Evolutionary conservation across 2,113 vertebrate species (phyloP).

Genomic region (Chelonoidis abingdonii): DNA sequence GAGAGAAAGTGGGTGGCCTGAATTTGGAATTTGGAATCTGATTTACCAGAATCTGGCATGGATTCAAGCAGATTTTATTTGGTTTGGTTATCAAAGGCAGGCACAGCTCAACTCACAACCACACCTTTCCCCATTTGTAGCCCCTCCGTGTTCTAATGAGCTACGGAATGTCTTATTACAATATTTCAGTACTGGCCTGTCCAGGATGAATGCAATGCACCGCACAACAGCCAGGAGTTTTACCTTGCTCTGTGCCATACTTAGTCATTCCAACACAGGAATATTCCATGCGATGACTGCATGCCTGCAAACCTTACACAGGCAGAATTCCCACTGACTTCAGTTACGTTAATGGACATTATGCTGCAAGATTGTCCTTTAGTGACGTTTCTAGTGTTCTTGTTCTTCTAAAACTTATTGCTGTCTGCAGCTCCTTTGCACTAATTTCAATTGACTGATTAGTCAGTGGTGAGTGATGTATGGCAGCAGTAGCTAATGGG

Average conservation of each 20-base stretch:
- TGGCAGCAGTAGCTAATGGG: background rate
- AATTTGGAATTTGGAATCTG: background rate
- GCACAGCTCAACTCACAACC: background rate
- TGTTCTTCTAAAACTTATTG: background rate
- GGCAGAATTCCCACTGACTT: background rate
- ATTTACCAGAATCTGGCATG: rapidly evolving
- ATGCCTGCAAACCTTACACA: background rate
- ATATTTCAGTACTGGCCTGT: background rate
- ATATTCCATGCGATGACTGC: background rate
- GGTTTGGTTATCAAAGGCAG: background rate
- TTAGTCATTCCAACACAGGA: background rate
- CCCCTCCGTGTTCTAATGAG: background rate
- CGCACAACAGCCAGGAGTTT: background rate
- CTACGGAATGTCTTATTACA: background rate
- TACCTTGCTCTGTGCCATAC: background rate
- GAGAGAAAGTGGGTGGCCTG: background rate
- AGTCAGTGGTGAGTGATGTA: background rate
- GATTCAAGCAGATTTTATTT: background rate
- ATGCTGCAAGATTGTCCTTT: background rate
- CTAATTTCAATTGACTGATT: background rate
- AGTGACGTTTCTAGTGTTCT: background rate
- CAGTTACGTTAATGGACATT: background rate
- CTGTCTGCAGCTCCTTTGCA: background rate
- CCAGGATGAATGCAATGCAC: background rate
- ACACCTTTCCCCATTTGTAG: background rate